Evolutionary conservation across 1,140 invertebrate genomes (phyloP).

Genomic region (Danaus plexippus): DNA sequence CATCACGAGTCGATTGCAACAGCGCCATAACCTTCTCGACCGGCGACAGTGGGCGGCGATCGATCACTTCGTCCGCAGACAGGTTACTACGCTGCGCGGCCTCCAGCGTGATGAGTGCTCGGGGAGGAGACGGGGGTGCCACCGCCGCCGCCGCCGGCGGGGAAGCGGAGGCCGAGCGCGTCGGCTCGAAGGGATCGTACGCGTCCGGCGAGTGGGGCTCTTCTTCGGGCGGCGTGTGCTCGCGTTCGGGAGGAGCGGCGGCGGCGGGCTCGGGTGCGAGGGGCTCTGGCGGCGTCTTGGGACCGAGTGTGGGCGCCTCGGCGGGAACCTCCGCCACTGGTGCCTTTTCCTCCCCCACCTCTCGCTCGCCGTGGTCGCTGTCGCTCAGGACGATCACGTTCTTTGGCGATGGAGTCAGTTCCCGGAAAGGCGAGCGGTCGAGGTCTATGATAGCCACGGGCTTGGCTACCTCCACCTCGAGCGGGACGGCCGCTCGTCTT

Average conservation of each 20-base stretch:
- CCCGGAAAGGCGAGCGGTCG: slow-evolving; percentile 86
- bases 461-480: slow-evolving; percentile 65
- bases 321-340: slow-evolving; percentile 24
- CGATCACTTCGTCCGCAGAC: slow-evolving; percentile 63
- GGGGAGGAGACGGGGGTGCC: slow-evolving; percentile 27
- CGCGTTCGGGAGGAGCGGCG: slow-evolving; percentile 57
- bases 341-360: slow-evolving; percentile 18
- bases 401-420: slow-evolving; percentile 82
- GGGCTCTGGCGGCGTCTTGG: slow-evolving; percentile 25
- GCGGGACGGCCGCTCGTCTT: slow-evolving; percentile 22
- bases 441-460: slow-evolving; percentile 89
- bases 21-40: slow-evolving; percentile 63
- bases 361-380: slow-evolving; percentile 77
- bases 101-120: slow-evolving; percentile 48
- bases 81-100: slow-evolving; percentile 68
- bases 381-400: slow-evolving; percentile 87
- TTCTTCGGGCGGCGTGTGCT: slow-evolving; percentile 59
- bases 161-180: slow-evolving; percentile 81
- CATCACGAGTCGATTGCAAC: slow-evolving; percentile 62
- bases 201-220: slow-evolving; percentile 77
- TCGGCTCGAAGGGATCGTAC: slow-evolving; percentile 91
- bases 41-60: slow-evolving; percentile 55
- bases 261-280: slow-evolving; percentile 48
- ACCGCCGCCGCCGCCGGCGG: slow-evolving; percentile 74
- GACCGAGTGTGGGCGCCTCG: too few species aligned